A percentile compares a stretch with the other conserved stretches of the same genome.
Conservation (phyloP, 2,888 invertebrate species). For the Limnephilus rhombicus region DNA sequence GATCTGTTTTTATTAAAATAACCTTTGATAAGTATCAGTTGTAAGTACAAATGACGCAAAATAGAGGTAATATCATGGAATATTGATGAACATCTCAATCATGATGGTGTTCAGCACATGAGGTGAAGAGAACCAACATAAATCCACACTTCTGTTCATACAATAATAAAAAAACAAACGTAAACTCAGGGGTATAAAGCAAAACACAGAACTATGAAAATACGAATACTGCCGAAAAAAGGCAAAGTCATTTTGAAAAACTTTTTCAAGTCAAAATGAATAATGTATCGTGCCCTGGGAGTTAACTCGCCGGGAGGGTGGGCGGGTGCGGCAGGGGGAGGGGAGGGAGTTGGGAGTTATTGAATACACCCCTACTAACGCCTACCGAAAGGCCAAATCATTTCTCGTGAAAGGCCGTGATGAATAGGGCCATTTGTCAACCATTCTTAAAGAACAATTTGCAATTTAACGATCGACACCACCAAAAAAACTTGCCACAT, state of each 20-base stretch:
- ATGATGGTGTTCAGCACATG: not conserved
- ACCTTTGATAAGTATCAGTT: not conserved
- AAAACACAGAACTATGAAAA: slow-evolving; percentile 62
- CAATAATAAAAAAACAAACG: slow-evolving; percentile 54
- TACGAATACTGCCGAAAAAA: slow-evolving; percentile 62
- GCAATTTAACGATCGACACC: slow-evolving; percentile 60
- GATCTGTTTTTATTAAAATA: not conserved
- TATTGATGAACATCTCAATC: slow-evolving; percentile 22
- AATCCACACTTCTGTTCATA: slow-evolving; percentile 18
- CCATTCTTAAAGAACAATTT: slow-evolving; percentile 61
- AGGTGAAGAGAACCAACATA: slow-evolving; percentile 24
- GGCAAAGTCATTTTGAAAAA: slow-evolving; percentile 65
- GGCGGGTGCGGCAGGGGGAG: slow-evolving; percentile 24
- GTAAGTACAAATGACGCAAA: not conserved
- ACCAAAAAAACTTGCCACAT: slow-evolving; percentile 42
- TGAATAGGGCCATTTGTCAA: slow-evolving; percentile 64
- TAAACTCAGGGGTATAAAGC: slow-evolving; percentile 53
- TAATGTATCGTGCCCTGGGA: slow-evolving; percentile 61
- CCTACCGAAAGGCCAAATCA: slow-evolving; percentile 59
- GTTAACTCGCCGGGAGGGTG: slow-evolving; percentile 22
- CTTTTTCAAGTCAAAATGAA: slow-evolving; percentile 65
- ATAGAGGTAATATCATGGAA: not conserved
- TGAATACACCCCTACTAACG: slow-evolving; percentile 53
- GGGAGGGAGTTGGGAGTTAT: slow-evolving; percentile 49
- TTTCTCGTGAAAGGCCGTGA: slow-evolving; percentile 62